Percentiles rank a stretch among this genome's conserved stretches.
phyloP scores from a whole-genome alignment of 2,113 vertebrate species.

The Cololabis saira region DNA sequence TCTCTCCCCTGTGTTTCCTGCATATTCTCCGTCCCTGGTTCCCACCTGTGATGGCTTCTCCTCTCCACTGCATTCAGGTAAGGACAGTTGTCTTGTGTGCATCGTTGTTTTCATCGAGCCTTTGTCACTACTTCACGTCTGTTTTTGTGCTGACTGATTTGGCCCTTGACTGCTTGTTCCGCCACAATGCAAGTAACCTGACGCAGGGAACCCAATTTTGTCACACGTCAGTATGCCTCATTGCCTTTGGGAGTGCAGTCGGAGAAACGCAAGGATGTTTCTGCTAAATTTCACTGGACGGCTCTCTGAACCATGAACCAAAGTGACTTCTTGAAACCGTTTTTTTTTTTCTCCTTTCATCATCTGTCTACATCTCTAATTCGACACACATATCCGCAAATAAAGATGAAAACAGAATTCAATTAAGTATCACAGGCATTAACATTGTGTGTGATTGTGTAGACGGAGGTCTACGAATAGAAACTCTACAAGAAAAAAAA shows the following conservation, averaged over 20 bases:
- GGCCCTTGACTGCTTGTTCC: conserved; percentile 31
- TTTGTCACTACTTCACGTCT: conserved; percentile 25
- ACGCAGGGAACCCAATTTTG: conserved; percentile 39
- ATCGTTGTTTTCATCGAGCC: conserved; percentile 18
- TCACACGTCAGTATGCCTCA: conserved; percentile 13
- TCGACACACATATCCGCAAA: conserved; percentile 30
- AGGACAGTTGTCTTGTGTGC: conserved; percentile 15
- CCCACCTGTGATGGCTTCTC: conserved; percentile 4
- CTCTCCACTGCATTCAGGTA: conserved; percentile 64
- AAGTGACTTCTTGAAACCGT: conserved; percentile 25
- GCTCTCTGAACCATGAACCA: conserved; percentile 8
- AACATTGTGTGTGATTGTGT: conserved; percentile 28
- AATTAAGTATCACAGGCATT: conserved; percentile 18
- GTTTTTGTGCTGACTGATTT: conserved; percentile 1
- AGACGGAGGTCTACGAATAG: conserved; percentile 29
- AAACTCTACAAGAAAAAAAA: conserved; percentile 4
- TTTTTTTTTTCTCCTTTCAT: conserved; percentile 3
- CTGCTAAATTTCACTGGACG: conserved; percentile 24
- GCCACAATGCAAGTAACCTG: conserved; percentile 26
- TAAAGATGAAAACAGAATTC: conserved; percentile 42
- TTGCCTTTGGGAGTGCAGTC: conserved; percentile 14
- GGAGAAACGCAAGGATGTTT: conserved; percentile 10
- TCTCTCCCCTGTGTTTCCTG: conserved; percentile 15
- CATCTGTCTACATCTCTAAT: conserved; percentile 7
- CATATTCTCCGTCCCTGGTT: conserved; percentile 15